Evolutionary conservation across 2,113 vertebrate species (phyloP), one percentile per base, ranked within the genome.

Genomic region (Peucedramus taeniatus): DNA sequence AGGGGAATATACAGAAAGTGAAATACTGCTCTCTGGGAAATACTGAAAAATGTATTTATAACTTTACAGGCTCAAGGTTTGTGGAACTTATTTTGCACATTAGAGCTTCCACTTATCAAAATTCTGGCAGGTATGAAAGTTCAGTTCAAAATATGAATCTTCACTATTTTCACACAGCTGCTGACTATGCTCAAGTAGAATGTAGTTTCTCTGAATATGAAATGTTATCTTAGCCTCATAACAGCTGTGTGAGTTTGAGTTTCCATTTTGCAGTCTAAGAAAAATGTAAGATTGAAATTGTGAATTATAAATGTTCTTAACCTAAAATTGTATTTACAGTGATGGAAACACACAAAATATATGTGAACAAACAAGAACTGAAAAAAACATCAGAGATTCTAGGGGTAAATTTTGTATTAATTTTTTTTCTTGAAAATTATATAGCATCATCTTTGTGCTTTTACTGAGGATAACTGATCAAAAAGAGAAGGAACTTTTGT

Each of bases 31-130:
- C 56, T 28, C 37, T 69, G 60, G 60, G 74, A 95, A 83, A 74
- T 5, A 23, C 33, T 94, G 47, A 83, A 26, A 21, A 74, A 69
- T 51, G 49, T 57, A n/a, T 81, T 83, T 87, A 26, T 54, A 44
- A 3, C 39, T 68, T 94, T 94, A 90, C 79, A 99, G 99, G 96
- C 80, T 89, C 97, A 97, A 76, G 98, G 98, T 33, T 97, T 99
- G 83, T 99, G 99, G 99, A 94, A 98, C 72, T 97, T 99, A 26
- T 99, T 98, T 97, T 98, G 96, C 70, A 97, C 95, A 37, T 94
- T 99, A 97, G 99, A 99, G 97, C 97, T 99, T 89, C 98, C 98
- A 84, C 98, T 99, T 98, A 98, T 98, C 83, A 98, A 98, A 74
- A 96, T 99, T 95, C 97, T 99, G 96, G 99, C 99, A 98, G 99